Evolutionary conservation across 2,888 invertebrate species (phyloP), one percentile per base, ranked within the genome.

Genomic region (Xanthia icteritia): DNA sequence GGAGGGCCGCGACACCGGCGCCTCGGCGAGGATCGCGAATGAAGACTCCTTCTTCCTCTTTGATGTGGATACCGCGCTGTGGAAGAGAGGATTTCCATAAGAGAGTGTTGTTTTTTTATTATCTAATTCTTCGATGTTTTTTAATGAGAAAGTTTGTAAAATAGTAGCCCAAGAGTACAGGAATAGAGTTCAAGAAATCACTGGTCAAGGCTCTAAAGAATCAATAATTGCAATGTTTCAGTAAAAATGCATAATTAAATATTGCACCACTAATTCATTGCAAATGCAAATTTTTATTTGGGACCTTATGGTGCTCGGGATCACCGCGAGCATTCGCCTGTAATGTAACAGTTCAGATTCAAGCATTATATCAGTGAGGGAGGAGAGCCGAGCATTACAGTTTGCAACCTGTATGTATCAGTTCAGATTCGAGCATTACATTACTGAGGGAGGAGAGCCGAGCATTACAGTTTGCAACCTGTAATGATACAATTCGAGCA

Each of bases 21-120:
- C 94, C 84, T 97, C 97, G 23, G 97, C 97, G 77, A 98, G 96
- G 85, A 98, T 98, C 81, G 98, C 97, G 92, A 98, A 98, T 6
- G 98, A 97, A 13, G 97, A 97, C 91, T 97, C 97, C 76, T 97
- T 97, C 89, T 98, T 97, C 77, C 97, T 95, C 79, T 97, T 97
- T 39, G 96, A 93, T 65, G 95, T 95, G 85, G 97, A 93, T 90
- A 96, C 93, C 90, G 93, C 92, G 78, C 97, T 97, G 96, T 56
- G 71, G 83, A 89, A 39, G 66, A 86, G 51, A 58, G 36, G 64
- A 15, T n/a, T 61, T 61, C 9, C 60, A 60, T 60, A 31, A 31
- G 31, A 27, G 0, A 17, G 27, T 31, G 60, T 31, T 60, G 60
- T 17, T 31, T 60, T 17, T 60, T 17, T 17, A 58, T 17, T 6